Percentiles rank a stretch among this genome's conserved stretches.
These are phyloP conservation scores for Helogale parvula DNA, from an alignment of 2,113 vertebrate species.

Conservation along the genomic window DNA sequence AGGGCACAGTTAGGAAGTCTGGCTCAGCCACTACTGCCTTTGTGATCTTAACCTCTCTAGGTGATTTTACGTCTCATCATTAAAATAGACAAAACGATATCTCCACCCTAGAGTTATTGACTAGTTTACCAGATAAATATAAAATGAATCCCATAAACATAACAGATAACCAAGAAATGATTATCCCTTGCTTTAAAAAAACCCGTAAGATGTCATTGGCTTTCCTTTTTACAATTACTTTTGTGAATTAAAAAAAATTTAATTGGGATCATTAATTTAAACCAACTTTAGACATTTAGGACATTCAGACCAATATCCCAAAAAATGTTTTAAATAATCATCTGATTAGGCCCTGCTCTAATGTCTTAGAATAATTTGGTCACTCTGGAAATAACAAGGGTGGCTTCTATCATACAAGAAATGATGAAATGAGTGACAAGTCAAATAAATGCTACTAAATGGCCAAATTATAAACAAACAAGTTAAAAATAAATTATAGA, in stretches of 20 bases:
- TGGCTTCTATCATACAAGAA: background rate
- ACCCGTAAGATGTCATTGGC: background rate
- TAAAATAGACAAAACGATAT: background rate
- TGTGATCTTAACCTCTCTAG: background rate
- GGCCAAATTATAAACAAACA: background rate
- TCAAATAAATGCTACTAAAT: background rate
- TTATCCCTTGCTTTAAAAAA: background rate
- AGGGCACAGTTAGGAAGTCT: background rate
- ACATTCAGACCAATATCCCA: background rate
- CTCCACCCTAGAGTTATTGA: background rate
- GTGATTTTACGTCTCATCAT: background rate
- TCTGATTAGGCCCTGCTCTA: background rate
- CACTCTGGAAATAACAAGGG: background rate
- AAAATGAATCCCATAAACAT: background rate
- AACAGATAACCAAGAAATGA: background rate
- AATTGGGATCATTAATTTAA: background rate
- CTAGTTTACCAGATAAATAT: background rate
- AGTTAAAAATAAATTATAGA: background rate
- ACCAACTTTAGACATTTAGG: background rate
- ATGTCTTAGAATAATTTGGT: background rate
- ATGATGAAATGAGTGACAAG: background rate
- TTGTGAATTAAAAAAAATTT: background rate
- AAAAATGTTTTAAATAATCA: background rate
- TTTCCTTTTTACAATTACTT: background rate
- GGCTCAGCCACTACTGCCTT: background rate